Evolutionary conservation across 2,888 invertebrate genomes (phyloP).

Genomic region (Apodemia zela): DNA sequence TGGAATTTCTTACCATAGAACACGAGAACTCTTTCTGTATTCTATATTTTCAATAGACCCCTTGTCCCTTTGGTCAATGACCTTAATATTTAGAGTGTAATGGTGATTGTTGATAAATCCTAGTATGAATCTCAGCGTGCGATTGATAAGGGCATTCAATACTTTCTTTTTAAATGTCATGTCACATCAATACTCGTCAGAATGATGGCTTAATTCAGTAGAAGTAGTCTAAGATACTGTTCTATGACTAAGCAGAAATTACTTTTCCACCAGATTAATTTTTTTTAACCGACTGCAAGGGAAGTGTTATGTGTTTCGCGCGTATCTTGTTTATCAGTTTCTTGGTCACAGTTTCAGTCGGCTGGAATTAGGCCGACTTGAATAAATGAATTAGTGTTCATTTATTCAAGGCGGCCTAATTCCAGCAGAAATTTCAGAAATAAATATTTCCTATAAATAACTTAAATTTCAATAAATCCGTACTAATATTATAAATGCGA

Average conservation of each 20-base stretch:
- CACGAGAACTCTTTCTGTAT: not conserved
- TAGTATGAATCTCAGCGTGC: conserved; percentile 49
- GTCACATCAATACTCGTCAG: conserved; percentile 15
- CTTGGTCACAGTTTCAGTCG: no score
- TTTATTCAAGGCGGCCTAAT: no score
- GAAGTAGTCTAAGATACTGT: not conserved
- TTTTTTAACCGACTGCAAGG: no score
- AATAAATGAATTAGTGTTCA: no score
- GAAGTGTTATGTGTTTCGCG: no score
- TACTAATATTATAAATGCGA: no score
- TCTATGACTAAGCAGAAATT: not conserved
- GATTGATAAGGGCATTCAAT: conserved; percentile 46
- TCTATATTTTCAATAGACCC: conserved; percentile 14
- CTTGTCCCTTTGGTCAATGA: conserved; percentile 19
- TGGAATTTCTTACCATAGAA: not conserved
- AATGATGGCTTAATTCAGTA: conserved; percentile 14
- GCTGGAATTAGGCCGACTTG: no score
- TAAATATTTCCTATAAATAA: no score
- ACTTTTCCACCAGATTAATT: not conserved
- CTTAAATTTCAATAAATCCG: no score
- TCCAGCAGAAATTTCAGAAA: no score
- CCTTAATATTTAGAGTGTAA: conserved; percentile 28
- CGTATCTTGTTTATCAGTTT: no score
- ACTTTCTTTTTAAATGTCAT: conserved; percentile 32
- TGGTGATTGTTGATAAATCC: conserved; percentile 39